These are phyloP conservation scores for Amia ocellicauda DNA, from an alignment of 2,113 vertebrate genomes.

Conservation along the genomic window DNA sequence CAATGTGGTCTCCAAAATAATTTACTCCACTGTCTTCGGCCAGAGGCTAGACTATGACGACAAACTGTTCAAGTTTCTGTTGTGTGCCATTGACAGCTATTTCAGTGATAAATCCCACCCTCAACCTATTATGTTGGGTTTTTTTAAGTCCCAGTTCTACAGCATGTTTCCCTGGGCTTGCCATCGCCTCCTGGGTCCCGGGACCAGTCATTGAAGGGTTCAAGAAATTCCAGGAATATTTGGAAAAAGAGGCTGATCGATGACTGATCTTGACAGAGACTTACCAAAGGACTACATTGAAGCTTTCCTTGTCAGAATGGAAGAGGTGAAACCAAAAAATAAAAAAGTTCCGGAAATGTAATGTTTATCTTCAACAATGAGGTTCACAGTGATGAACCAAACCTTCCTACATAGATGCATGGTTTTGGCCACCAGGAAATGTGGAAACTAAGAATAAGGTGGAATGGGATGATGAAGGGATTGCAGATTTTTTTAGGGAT, in stretches of 20 bases:
- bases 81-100: constrained; percentile 21
- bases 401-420: too few species aligned
- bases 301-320: constrained; percentile 50
- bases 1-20: constrained; percentile 33
- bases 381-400: too few species aligned
- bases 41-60: constrained; percentile 37
- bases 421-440: too few species aligned
- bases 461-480: too few species aligned
- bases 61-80: constrained; percentile 28
- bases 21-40: constrained; percentile 43
- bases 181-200: constrained; percentile 48
- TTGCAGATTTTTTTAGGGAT: too few species aligned
- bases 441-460: too few species aligned
- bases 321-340: constrained; percentile 40
- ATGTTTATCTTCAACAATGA: too few species aligned
- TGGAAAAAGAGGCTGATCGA: constrained; percentile 33
- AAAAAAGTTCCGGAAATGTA: too few species aligned
- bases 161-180: constrained; percentile 46
- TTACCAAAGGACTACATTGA: constrained; percentile 53
- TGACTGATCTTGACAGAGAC: constrained; percentile 40
- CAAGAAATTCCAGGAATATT: constrained; percentile 27
- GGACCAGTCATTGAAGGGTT: constrained; percentile 21
- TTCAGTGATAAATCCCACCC: too few species aligned
- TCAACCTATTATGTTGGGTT: too few species aligned
- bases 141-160: constrained; percentile 30